Percentiles rank a stretch among this genome's conserved stretches.
These are phyloP conservation scores for Pachypeltis micranthus DNA, from an alignment of 1,140 invertebrate species.

Conservation along the genomic window DNA sequence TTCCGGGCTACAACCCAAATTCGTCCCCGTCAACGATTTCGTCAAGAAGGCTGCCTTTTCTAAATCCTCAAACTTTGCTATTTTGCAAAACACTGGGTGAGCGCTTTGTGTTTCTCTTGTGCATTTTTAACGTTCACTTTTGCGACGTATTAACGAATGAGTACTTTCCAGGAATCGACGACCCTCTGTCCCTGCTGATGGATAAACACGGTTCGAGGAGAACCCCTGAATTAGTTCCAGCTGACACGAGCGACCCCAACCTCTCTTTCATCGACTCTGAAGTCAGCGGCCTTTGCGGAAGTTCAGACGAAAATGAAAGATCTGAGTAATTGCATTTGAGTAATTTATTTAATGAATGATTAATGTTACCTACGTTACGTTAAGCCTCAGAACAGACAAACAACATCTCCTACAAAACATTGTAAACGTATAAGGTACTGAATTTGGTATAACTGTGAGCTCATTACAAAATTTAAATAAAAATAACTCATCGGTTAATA, in stretches of 20 bases:
- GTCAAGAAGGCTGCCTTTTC: constrained; percentile 34
- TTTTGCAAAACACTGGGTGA: constrained; percentile 61
- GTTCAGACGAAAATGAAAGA: neutral
- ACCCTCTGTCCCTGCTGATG: constrained; percentile 48
- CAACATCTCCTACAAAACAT: no score
- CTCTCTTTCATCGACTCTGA: constrained; percentile 6
- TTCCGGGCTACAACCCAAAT: constrained; percentile 23
- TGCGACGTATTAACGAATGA: no score
- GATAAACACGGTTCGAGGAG: constrained; percentile 22
- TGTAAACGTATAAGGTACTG: no score
- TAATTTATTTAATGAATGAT: no score
- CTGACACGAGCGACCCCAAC: constrained; percentile 4
- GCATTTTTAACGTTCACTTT: no score
- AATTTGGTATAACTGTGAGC: no score
- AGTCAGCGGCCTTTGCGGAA: neutral
- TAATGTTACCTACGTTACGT: no score
- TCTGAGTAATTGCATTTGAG: constrained; percentile 1
- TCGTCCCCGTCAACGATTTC: neutral
- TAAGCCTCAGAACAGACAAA: no score
- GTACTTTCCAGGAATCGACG: constrained; percentile 48
- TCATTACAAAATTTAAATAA: no score
- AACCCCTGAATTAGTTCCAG: constrained; percentile 12
- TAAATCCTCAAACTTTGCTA: constrained; percentile 69
- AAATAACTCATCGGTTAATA: no score
- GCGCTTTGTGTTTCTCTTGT: no score